A percentile compares a stretch with the other conserved stretches of the same genome.
phyloP scores from a whole-genome alignment of 2,888 invertebrate genomes.

The Cataglyphis livida region DNA sequence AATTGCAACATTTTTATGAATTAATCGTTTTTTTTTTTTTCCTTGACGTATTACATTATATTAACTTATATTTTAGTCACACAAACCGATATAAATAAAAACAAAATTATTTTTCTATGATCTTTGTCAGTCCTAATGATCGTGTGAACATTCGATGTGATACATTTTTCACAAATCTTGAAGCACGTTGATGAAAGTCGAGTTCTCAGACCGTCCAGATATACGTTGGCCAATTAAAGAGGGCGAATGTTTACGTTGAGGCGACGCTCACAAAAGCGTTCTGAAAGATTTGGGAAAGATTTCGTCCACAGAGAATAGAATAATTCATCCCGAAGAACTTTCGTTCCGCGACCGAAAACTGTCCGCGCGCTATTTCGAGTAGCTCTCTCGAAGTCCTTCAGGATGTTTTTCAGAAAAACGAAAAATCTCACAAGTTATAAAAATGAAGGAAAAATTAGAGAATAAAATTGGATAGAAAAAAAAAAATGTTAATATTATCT shows the following conservation, averaged over 20 bases:
- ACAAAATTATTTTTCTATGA: background rate
- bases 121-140: background rate
- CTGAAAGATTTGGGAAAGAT: slow-evolving; percentile 51
- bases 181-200: slow-evolving; percentile 57
- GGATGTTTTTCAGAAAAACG: background rate
- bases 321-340: slow-evolving; percentile 33
- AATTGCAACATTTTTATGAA: background rate
- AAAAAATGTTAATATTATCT: background rate
- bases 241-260: slow-evolving; percentile 65
- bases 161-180: slow-evolving; percentile 34
- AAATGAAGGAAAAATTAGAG: background rate
- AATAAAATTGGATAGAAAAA: background rate
- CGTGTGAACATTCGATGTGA: slow-evolving; percentile 27
- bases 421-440: background rate
- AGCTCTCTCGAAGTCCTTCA: slow-evolving; percentile 27
- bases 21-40: background rate
- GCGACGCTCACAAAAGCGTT: slow-evolving; percentile 61
- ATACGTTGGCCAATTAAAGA: slow-evolving; percentile 60
- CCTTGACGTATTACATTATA: background rate
- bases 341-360: slow-evolving; percentile 20
- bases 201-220: slow-evolving; percentile 47
- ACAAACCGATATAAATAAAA: background rate
- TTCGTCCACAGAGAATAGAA: slow-evolving; percentile 3
- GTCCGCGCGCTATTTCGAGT: slow-evolving; percentile 28
- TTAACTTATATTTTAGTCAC: background rate